Evolutionary conservation across 1,140 invertebrate genomes (phyloP), one percentile per base, ranked within the genome.

Genomic region (Lordiphosa clarofinis): DNA sequence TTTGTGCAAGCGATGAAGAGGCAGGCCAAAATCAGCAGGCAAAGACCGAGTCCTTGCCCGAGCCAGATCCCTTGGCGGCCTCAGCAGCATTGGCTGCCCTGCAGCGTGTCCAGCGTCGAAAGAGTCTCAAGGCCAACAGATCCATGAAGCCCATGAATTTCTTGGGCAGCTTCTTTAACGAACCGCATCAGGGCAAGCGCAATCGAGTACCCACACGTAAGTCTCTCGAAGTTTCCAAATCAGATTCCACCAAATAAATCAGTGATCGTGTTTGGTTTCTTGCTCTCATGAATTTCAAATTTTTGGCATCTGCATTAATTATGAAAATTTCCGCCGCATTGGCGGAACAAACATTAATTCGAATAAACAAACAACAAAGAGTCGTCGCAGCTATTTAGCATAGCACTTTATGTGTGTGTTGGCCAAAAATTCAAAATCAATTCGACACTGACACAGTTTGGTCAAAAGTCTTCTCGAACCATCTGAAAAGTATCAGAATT

Each of bases 201-300:
- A 71, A 69, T 47, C 60, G 88, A 43, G 66, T 67, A 21, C 88
- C 88, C 44, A 89, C 74, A 63, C 82, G 88, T 89, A 86, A 89
- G 88, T 88, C 40, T 62, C 68, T 71, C 58, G 68, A 71, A 67
- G n/a, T 37, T 63, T 71, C 68, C 10, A 44, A 50, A 37, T 1
- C 10, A 10, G 21, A 24, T 24, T 6, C 21, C 5, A 21, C 10
- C 24, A 53, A 56, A 42, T 12, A 36, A 56, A 59, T 58, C 11
- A 58, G 21, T 21, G 31, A 36, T 53, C 13, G 1, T 36, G 35
- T 40, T 15, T 15, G 19, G 19, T 19, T 19, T 19, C 19, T 44
- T 43, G 35, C 13, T 24, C 44, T 31, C 47, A 13, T 55, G 49
- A 31, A 49, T 53, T 42, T 46, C 19, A 37, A 31, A 42, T 35